A percentile compares a stretch with the other conserved stretches of the same genome.
Evolutionary conservation across 1,140 invertebrate species (phyloP).

Genomic region (Zaprionus lachaisei): DNA sequence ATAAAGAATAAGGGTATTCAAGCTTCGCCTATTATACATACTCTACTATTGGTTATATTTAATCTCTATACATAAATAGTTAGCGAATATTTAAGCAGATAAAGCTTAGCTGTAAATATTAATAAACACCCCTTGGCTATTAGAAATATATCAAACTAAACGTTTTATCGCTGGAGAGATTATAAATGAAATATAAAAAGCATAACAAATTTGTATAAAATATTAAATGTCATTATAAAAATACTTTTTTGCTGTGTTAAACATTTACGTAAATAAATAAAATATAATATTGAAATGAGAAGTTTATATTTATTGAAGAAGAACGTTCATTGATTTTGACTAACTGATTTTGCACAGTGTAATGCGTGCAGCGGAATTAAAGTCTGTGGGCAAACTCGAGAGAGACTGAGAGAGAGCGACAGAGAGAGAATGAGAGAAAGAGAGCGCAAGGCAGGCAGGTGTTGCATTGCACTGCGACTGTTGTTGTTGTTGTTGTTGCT

Average conservation of each 20-base stretch:
- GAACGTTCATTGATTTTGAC: no score
- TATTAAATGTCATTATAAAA: neutral
- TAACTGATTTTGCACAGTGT: neutral
- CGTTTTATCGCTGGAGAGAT: neutral
- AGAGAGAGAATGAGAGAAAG: neutral
- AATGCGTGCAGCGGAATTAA: constrained; percentile 3
- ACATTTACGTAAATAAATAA: no score
- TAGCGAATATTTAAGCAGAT: neutral
- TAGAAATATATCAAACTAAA: neutral
- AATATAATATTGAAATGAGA: no score
- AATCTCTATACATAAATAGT: neutral
- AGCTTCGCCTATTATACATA: neutral
- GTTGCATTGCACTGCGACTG: constrained; percentile 37
- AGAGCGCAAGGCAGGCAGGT: constrained; percentile 17
- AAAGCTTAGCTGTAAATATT: neutral
- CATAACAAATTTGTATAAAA: neutral
- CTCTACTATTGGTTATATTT: neutral
- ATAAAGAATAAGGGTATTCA: neutral
- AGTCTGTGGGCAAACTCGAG: neutral
- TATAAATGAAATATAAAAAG: neutral
- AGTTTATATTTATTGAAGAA: no score
- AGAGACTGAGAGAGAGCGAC: neutral
- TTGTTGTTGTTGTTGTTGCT: constrained; percentile 21
- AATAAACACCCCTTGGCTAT: neutral
- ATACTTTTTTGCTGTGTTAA: no score